A percentile compares a stretch with the other conserved stretches of the same genome.
These are phyloP conservation scores for Chloromyia formosa DNA, from an alignment of 2,888 invertebrate species.

Conservation along the genomic window DNA sequence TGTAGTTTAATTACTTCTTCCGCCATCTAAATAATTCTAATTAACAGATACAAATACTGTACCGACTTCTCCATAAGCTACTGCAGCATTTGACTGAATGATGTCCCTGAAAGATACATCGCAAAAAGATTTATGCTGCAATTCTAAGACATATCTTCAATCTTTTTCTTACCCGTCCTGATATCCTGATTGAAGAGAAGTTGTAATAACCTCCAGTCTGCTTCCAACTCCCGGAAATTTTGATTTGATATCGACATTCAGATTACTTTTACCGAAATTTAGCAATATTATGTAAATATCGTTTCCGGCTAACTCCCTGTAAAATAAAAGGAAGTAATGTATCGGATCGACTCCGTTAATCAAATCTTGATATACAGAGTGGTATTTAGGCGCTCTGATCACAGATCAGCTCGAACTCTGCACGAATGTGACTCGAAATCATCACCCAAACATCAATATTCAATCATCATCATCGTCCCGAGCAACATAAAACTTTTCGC, in stretches of 20 bases:
- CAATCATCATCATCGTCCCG: too few species aligned
- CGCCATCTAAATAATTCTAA: too few species aligned
- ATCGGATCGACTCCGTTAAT: too few species aligned
- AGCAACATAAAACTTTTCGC: too few species aligned
- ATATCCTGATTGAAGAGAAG: constrained; percentile 59
- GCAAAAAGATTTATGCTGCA: too few species aligned
- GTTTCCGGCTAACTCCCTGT: constrained; percentile 55
- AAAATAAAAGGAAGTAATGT: constrained; percentile 8
- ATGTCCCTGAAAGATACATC: constrained; percentile 52
- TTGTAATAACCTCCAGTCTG: constrained; percentile 59
- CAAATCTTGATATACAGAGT: too few species aligned
- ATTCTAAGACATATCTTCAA: neutral
- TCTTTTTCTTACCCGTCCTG: constrained; percentile 56
- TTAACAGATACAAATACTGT: constrained; percentile 14
- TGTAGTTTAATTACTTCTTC: too few species aligned
- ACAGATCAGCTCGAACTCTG: too few species aligned
- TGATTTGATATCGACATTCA: constrained; percentile 64
- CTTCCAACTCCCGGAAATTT: constrained; percentile 54
- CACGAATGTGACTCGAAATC: too few species aligned
- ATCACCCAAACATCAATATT: too few species aligned
- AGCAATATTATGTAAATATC: constrained; percentile 64
- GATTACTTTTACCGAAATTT: constrained; percentile 66
- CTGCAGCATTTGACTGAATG: constrained; percentile 51
- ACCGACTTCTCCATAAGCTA: constrained; percentile 10
- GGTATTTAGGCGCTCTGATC: too few species aligned